Percentiles rank a stretch among this genome's conserved stretches.
These are phyloP conservation scores for Gonioctena quinquepunctata DNA, from an alignment of 1,140 invertebrate genomes.

Conservation along the genomic window DNA sequence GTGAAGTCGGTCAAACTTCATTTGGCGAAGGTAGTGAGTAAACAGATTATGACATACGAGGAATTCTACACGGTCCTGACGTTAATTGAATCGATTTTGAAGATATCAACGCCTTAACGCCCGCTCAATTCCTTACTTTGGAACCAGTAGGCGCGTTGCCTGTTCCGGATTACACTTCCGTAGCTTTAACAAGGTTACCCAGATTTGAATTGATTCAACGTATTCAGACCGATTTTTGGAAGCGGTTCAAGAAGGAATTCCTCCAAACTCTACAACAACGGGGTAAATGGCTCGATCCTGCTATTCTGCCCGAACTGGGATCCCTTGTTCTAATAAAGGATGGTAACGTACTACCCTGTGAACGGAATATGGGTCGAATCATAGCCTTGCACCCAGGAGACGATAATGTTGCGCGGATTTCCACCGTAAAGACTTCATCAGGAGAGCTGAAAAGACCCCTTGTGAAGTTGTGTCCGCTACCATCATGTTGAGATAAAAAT, in stretches of 20 bases:
- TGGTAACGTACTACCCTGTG: slow-evolving; percentile 39
- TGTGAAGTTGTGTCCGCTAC: slow-evolving; percentile 24
- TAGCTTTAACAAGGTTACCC: too few species aligned
- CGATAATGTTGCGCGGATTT: slow-evolving; percentile 43
- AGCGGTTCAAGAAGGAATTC: slow-evolving; percentile 47
- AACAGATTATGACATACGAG: neutral
- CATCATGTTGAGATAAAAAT: too few species aligned
- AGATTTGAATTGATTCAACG: too few species aligned
- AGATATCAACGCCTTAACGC: neutral
- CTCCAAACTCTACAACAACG: slow-evolving; percentile 41
- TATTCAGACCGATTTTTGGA: slow-evolving; percentile 55
- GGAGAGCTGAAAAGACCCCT: slow-evolving; percentile 28
- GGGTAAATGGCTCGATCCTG: slow-evolving; percentile 38
- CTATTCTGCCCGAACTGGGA: slow-evolving; percentile 30
- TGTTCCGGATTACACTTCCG: too few species aligned
- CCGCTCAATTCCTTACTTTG: neutral
- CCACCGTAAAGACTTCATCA: slow-evolving; percentile 21
- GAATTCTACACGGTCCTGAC: slow-evolving; percentile 1
- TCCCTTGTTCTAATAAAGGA: slow-evolving; percentile 52
- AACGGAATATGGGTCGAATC: slow-evolving; percentile 50
- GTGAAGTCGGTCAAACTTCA: neutral
- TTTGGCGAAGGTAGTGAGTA: neutral
- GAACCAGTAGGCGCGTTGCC: neutral
- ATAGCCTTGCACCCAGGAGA: slow-evolving; percentile 35
- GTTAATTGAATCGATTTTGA: neutral